phyloP scores from a whole-genome alignment of 2,797 vertebrate species.

The Myotis planiceps region DNA sequence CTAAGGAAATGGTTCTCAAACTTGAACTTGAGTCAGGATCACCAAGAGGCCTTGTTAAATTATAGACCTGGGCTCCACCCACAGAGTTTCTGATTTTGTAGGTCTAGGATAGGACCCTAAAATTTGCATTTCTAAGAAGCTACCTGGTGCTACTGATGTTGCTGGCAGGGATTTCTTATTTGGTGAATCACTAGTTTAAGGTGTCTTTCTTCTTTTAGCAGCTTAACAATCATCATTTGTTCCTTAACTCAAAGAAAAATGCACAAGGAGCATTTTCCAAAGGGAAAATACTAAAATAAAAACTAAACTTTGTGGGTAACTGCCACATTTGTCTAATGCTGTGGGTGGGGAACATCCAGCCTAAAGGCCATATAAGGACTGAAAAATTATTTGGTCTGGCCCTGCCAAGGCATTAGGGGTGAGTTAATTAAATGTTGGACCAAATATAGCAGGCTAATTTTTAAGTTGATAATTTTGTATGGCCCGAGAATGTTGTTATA shows the following conservation, averaged over 20 bases:
- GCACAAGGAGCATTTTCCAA: not conserved
- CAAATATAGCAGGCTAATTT: no score
- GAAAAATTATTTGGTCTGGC: no score
- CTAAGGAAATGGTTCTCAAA: not conserved
- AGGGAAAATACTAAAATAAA: not conserved
- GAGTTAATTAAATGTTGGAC: no score
- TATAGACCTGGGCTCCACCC: not conserved
- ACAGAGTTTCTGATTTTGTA: not conserved
- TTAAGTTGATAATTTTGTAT: no score
- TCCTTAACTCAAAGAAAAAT: conserved; percentile 10
- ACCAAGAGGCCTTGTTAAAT: not conserved
- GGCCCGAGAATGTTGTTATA: no score
- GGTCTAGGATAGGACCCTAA: not conserved
- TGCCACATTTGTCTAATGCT: not conserved
- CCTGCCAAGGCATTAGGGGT: no score
- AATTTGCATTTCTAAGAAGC: not conserved
- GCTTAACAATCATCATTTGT: not conserved
- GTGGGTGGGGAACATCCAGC: no score
- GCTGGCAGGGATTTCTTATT: not conserved
- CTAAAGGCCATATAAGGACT: no score
- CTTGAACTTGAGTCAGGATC: not conserved
- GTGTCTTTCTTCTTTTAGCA: not conserved
- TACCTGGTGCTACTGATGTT: not conserved
- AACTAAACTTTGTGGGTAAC: not conserved
- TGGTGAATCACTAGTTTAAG: not conserved